phyloP scores from a whole-genome alignment of 2,797 vertebrate species.

The Eospalax fontanierii region DNA sequence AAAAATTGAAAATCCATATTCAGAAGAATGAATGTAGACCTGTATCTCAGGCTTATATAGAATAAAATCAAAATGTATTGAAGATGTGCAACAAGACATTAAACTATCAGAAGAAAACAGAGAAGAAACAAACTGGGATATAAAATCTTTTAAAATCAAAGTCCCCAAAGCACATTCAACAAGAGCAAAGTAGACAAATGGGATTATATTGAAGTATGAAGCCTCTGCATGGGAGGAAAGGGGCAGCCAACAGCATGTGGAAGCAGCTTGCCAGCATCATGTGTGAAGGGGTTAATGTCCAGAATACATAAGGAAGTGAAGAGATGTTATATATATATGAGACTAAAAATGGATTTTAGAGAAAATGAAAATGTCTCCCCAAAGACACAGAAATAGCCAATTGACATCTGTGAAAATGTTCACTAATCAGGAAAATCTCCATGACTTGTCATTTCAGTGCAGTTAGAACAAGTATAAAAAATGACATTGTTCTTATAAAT shows the following conservation, averaged over 20 bases:
- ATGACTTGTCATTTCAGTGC: not conserved
- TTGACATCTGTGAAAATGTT: not conserved
- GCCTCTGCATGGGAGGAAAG: not conserved
- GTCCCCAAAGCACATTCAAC: not conserved
- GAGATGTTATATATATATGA: not conserved
- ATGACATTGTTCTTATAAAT: not conserved
- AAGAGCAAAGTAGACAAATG: not conserved
- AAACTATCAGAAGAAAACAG: not conserved
- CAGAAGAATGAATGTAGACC: not conserved
- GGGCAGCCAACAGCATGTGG: fast-evolving
- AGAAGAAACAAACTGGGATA: not conserved
- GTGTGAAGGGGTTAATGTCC: not conserved
- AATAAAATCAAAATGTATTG: not conserved
- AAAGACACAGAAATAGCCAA: not conserved
- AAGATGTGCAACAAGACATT: not conserved
- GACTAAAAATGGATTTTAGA: not conserved
- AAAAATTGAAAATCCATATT: not conserved
- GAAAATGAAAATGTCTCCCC: not conserved
- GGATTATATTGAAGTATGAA: not conserved
- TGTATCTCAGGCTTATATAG: not conserved
- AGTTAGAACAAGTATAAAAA: not conserved
- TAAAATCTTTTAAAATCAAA: not conserved
- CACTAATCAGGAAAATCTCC: not conserved
- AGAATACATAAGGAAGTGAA: not conserved
- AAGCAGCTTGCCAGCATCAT: not conserved